Evolutionary conservation across 2,113 vertebrate genomes (phyloP).

Genomic region (Dicrurus megarhynchus): DNA sequence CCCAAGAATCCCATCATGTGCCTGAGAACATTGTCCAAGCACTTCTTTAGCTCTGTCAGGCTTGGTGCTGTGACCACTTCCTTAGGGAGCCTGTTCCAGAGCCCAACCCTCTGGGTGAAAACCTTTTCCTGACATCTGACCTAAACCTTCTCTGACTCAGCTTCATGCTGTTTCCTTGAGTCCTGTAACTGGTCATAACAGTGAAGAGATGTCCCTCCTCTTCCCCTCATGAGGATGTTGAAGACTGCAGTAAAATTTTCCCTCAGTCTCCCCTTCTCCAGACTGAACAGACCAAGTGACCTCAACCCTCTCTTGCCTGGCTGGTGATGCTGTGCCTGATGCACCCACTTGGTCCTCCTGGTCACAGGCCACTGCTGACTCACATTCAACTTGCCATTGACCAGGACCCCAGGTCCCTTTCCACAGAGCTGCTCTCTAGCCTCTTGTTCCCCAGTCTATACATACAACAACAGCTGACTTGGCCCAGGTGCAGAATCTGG

Average conservation of each 20-base stretch:
- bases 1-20: not conserved
- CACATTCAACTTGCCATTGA: accelerated
- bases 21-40: not conserved
- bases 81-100: not conserved
- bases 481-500: not conserved
- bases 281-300: not conserved
- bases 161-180: not conserved
- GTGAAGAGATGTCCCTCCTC: not conserved
- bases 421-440: accelerated
- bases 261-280: not conserved
- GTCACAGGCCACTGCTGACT: not conserved
- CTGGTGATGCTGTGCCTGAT: accelerated
- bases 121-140: not conserved
- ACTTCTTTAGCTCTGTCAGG: not conserved
- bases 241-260: not conserved
- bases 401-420: not conserved
- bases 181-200: not conserved
- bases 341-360: accelerated
- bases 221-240: not conserved
- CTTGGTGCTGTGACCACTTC: not conserved
- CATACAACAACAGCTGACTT: not conserved
- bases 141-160: not conserved
- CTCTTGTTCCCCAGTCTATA: not conserved
- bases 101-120: not conserved
- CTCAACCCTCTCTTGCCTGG: accelerated